Base-by-base conservation (phyloP, 2,888 invertebrate species). In the Gryllus longicercus region DNA sequence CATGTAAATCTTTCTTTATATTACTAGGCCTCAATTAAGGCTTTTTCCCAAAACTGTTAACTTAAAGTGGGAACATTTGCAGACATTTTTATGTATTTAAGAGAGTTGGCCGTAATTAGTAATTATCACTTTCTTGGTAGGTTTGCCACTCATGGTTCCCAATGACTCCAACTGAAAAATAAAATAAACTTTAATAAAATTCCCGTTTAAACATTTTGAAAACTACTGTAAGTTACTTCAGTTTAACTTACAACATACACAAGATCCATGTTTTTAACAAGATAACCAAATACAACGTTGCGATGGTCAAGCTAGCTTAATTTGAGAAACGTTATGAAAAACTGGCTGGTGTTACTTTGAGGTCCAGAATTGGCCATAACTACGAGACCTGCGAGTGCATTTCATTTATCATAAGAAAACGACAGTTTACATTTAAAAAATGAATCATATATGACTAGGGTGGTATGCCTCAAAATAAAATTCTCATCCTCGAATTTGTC, bases 351-450 rank as follows among this genome's bases (percentile, higher is more conserved):
- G 87, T 98, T 98, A 83, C 98, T 97, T 87, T 97, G 94, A 50
- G 96, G 94, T 38, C 98, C 98, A 86, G 97, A 97, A 85, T 98
- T 98, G 78, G 98, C 98, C 98, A 98, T 98, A 25, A 98, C 98
- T 86, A 98, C 90, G 80, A 94, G 91, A 81, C 87, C 86, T 85
- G 81, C 11, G 25, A 75, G 21, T 21, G 21, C 21, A 21, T 21
- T 21, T 21, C 21, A 21, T 21, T 21, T 21, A 21, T 21, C 21
- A 21, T 21, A 21, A 21, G 21, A 21, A 21, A 21, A 21, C 21
- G 21, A 21, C 21, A 21, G 21, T 21, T 21, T 21, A 21, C 21
- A 21, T 21, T 21, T 21, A 21, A 21, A 21, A 21, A 21, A 21
- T 21, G 21, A 21, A 21, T 23, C n/a, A 12, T 12, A 79, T 77